These are phyloP conservation scores for Atethmia centrago DNA, from an alignment of 2,888 invertebrate genomes.

Conservation along the genomic window DNA sequence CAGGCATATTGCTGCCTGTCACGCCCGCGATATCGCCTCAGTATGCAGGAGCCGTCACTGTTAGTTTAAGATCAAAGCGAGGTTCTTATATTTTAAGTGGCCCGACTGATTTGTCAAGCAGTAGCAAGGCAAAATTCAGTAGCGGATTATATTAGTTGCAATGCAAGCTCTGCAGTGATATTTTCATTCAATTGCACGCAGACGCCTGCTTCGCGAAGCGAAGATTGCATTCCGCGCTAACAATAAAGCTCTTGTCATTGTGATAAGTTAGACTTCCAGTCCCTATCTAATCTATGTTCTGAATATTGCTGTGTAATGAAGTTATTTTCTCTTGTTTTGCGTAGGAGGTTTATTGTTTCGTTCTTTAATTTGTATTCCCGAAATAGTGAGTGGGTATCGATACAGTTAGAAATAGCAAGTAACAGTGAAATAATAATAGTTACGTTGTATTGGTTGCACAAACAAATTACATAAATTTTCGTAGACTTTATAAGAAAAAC, in stretches of 20 bases:
- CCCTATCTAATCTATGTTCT: conserved; percentile 4
- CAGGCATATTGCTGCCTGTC: too few species aligned
- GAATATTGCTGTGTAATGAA: conserved; percentile 49
- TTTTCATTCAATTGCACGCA: conserved; percentile 21
- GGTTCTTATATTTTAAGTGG: too few species aligned
- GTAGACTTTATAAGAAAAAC: not conserved
- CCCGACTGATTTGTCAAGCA: not conserved
- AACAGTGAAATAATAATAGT: not conserved
- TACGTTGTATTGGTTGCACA: not conserved
- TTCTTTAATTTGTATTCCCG: conserved; percentile 42
- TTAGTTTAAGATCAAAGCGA: not conserved
- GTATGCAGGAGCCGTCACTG: too few species aligned
- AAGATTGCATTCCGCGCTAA: conserved; percentile 8
- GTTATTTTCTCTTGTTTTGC: conserved; percentile 55
- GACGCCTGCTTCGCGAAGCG: not conserved
- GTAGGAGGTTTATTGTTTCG: conserved; percentile 47
- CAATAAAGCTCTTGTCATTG: not conserved
- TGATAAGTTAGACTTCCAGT: conserved; percentile 18
- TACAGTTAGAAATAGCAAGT: conserved; percentile 24
- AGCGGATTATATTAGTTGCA: not conserved
- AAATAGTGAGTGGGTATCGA: conserved; percentile 19
- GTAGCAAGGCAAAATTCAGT: not conserved
- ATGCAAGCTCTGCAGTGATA: conserved; percentile 11
- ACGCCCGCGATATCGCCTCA: too few species aligned
- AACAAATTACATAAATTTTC: not conserved